Percentiles rank a stretch among this genome's conserved stretches.
phyloP scores from a whole-genome alignment of 2,797 vertebrate genomes.

The Stomatorhinus walkeri region DNA sequence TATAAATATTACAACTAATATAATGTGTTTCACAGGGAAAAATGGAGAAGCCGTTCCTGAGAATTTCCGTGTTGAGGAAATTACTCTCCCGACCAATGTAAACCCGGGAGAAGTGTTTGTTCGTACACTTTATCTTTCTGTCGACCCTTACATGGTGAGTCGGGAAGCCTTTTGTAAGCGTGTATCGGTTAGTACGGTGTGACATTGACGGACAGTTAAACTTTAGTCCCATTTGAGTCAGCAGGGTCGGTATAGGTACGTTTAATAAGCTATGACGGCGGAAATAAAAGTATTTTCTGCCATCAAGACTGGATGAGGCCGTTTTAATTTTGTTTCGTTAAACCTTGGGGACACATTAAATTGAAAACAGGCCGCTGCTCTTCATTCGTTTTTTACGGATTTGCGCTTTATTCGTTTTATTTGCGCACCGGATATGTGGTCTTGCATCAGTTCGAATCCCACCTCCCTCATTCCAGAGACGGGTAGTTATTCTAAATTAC shows the following conservation, averaged over 20 bases:
- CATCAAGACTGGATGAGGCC: not conserved
- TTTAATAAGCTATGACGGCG: not conserved
- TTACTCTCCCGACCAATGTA: slow-evolving; percentile 54
- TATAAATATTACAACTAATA: not conserved
- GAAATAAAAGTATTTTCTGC: not conserved
- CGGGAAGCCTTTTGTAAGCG: not conserved
- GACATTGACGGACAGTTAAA: not conserved
- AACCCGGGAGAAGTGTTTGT: slow-evolving; percentile 68
- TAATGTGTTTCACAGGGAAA: slow-evolving; percentile 47
- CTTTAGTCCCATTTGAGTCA: not conserved
- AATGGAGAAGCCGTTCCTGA: slow-evolving; percentile 71
- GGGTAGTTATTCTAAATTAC: not conserved
- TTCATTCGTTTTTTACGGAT: not conserved
- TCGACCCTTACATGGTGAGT: slow-evolving; percentile 94
- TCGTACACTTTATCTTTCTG: slow-evolving; percentile 81
- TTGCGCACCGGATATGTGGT: not conserved
- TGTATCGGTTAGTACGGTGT: not conserved
- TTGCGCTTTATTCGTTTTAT: not conserved
- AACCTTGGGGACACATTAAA: not conserved
- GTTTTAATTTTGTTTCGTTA: not conserved
- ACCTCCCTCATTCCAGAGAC: not conserved
- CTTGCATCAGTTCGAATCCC: not conserved
- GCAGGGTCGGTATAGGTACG: not conserved
- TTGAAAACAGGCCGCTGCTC: not conserved
- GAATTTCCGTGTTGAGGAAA: slow-evolving; percentile 74